Base-by-base conservation (phyloP, 2,888 invertebrate genomes). In the Mythimna ferrago region DNA sequence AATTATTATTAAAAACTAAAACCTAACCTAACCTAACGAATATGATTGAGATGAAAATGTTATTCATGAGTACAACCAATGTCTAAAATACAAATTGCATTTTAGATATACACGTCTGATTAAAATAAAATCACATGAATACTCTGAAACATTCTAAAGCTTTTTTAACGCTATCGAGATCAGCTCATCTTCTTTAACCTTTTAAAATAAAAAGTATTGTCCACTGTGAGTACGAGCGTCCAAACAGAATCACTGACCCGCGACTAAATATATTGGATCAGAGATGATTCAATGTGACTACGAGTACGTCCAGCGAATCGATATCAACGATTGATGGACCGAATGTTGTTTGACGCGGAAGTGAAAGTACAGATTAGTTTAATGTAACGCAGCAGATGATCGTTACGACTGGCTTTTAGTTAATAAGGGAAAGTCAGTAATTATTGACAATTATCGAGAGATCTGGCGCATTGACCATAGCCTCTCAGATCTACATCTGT, bases 301-400 rank as follows among this genome's bases (percentile, higher is more conserved):
- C 54, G 14, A 14, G 14, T 14, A 5, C 14, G n/a, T 61, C 19
- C 38, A 48, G 38, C 11, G 48, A 66, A 44, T 14, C 44, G 35
- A 60, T 61, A 38, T 48, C 21, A 61, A 53, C 53, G 26, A 73
- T 62, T 56, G 51, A 65, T 51, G 48, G 54, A n/a, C 38, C 11
- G 71, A 44, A 16, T 71, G 57, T 26, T 61, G 60, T n/a, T 26
- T 21, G 73, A 32, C 26, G 41, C 57, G 57, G 61, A 79, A 76
- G 76, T 79, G 76, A 76, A 76, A 79, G 79, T 66, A 16, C 6
- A 7, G 11, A 51, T 38, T 53, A 41, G 19, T 53, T 65, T 6
- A 65, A 66, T 66, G 16, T 63, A 63, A 51, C 51, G 66, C 16
- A 71, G 78, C 73, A 79, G 78, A 56, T 71, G 64, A 56, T 71